phyloP scores from a whole-genome alignment of 2,888 invertebrate genomes.

The Dryobotodes eremita region DNA sequence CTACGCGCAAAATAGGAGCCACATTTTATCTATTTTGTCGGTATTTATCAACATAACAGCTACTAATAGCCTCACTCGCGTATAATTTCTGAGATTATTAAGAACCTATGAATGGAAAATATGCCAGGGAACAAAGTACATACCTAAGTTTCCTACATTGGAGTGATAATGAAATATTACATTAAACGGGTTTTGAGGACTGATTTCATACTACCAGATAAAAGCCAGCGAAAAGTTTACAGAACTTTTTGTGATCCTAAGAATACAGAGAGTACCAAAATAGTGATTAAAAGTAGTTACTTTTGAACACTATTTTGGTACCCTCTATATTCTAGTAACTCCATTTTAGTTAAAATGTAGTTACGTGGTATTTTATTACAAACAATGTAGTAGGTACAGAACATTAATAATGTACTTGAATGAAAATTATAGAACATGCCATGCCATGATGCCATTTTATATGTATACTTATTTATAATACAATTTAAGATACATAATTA shows the following conservation, averaged over 20 bases:
- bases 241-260: not conserved
- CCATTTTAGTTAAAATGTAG: no score
- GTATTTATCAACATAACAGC: not conserved
- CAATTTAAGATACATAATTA: not conserved
- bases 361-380: not conserved
- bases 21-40: not conserved
- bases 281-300: no score
- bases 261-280: not conserved
- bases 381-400: not conserved
- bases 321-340: no score
- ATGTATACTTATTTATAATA: constrained; percentile 1
- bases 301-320: no score
- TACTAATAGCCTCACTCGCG: not conserved
- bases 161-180: not conserved
- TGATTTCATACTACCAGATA: not conserved
- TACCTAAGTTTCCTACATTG: not conserved
- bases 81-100: constrained; percentile 12
- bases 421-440: not conserved
- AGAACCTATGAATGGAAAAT: constrained; percentile 6
- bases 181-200: not conserved
- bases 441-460: constrained; percentile 1
- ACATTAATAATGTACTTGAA: constrained; percentile 8
- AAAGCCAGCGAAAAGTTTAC: not conserved
- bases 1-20: not conserved
- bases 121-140: not conserved